Conservation (phyloP, 1,140 invertebrate species). For the Rhagoletis zephyria region DNA sequence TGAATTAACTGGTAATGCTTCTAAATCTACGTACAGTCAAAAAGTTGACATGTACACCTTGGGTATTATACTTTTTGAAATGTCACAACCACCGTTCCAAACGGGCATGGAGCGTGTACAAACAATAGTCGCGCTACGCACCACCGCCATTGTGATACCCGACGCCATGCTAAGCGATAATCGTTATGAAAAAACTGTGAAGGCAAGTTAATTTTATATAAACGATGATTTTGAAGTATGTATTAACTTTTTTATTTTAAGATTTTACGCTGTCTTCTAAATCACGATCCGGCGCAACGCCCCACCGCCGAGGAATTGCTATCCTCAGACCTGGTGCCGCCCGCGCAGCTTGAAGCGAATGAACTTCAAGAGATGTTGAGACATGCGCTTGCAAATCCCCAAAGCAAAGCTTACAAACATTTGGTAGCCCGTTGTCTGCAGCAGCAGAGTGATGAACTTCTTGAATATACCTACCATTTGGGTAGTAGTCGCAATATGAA, state of each 20-base stretch:
- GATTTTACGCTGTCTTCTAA: slow-evolving; percentile 81
- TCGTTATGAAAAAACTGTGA: slow-evolving; percentile 70
- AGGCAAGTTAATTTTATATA: slow-evolving; percentile 58
- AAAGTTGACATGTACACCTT: slow-evolving; percentile 92
- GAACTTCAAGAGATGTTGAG: slow-evolving; percentile 86
- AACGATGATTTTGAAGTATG: background rate
- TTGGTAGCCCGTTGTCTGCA: slow-evolving; percentile 81
- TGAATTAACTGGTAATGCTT: slow-evolving; percentile 81
- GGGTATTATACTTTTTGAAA: slow-evolving; percentile 95
- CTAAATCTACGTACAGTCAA: slow-evolving; percentile 87
- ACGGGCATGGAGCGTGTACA: slow-evolving; percentile 92
- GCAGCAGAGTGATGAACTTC: slow-evolving; percentile 79
- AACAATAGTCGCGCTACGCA: slow-evolving; percentile 81
- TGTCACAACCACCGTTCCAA: slow-evolving; percentile 87
- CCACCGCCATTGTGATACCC: slow-evolving; percentile 78
- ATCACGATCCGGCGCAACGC: slow-evolving; percentile 86
- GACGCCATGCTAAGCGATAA: slow-evolving; percentile 73
- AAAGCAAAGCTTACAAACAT: slow-evolving; percentile 87
- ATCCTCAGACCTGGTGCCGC: slow-evolving; percentile 85
- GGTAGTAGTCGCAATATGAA: slow-evolving; percentile 74
- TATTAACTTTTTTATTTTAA: slow-evolving; percentile 45
- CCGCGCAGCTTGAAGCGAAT: slow-evolving; percentile 81
- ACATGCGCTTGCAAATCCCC: slow-evolving; percentile 84
- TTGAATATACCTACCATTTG: slow-evolving; percentile 85
- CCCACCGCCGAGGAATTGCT: slow-evolving; percentile 89